Conservation (phyloP, 30 jellyfish, hydroid and myxozoan genomes). For the Aurelia aurita region DNA sequence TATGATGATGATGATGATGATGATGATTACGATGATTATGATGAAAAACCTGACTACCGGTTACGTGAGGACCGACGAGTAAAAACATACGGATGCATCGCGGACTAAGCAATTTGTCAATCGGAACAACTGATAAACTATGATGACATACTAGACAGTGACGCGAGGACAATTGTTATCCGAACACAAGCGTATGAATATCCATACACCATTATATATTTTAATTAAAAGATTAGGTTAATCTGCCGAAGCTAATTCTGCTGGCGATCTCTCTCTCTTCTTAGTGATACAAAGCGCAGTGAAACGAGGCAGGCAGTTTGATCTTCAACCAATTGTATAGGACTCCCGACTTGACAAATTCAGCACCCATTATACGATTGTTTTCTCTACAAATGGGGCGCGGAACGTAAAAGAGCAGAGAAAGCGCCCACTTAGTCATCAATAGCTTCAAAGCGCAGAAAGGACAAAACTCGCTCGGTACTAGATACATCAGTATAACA, state of each 20-base stretch:
- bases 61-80: neutral
- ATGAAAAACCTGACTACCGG: neutral
- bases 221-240: conserved; percentile 36
- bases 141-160: conserved; percentile 28
- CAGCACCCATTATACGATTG: conserved; percentile 47
- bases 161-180: conserved; percentile 1
- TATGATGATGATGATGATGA: too few relatives aligned
- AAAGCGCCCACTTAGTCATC: conserved; percentile 63
- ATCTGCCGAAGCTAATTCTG: conserved; percentile 54
- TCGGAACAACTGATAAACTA: neutral
- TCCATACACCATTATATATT: conserved; percentile 18
- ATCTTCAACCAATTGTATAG: conserved; percentile 3
- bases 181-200: conserved; percentile 23
- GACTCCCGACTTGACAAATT: conserved; percentile 27
- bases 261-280: conserved; percentile 32
- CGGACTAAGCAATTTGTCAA: conserved; percentile 9
- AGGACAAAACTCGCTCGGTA: conserved; percentile 24
- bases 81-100: conserved; percentile 1
- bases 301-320: conserved; percentile 60
- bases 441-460: conserved; percentile 35
- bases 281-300: conserved; percentile 25
- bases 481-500: neutral
- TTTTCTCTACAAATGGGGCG: conserved; percentile 22
- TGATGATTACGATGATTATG: too few relatives aligned
- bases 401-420: conserved; percentile 14